Evolutionary conservation across 2,797 vertebrate species (phyloP).

Genomic region (Ibycter americanus): DNA sequence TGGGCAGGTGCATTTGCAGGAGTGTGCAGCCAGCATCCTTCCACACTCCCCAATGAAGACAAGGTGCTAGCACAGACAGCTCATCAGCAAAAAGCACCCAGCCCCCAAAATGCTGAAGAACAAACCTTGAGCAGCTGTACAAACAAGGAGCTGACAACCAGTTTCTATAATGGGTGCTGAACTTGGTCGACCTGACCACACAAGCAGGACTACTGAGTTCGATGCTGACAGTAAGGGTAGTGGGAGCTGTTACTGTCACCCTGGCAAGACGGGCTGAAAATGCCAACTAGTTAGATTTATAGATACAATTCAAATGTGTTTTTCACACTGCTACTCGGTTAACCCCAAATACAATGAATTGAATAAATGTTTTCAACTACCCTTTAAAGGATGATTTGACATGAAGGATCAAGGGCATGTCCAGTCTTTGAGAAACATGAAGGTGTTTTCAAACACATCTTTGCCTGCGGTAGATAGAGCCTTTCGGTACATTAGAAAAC

Average conservation of each 20-base stretch:
- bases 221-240: neutral
- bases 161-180: slow-evolving; percentile 24
- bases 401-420: neutral
- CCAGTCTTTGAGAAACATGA: neutral
- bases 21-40: neutral
- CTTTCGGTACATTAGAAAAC: neutral
- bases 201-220: slow-evolving; percentile 14
- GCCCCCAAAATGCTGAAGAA: neutral
- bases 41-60: neutral
- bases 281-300: neutral
- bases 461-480: neutral
- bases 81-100: neutral
- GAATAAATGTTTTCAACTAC: neutral
- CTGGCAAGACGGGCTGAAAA: neutral
- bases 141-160: slow-evolving; percentile 35
- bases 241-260: neutral
- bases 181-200: slow-evolving; percentile 31
- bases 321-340: neutral
- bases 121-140: slow-evolving; percentile 19
- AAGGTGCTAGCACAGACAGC: neutral
- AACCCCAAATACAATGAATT: neutral
- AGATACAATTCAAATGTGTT: neutral
- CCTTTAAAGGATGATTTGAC: neutral
- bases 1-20: neutral
- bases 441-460: neutral